Conservation (phyloP, 2,797 vertebrate species). For the Hypotaenidia okinawae region DNA sequence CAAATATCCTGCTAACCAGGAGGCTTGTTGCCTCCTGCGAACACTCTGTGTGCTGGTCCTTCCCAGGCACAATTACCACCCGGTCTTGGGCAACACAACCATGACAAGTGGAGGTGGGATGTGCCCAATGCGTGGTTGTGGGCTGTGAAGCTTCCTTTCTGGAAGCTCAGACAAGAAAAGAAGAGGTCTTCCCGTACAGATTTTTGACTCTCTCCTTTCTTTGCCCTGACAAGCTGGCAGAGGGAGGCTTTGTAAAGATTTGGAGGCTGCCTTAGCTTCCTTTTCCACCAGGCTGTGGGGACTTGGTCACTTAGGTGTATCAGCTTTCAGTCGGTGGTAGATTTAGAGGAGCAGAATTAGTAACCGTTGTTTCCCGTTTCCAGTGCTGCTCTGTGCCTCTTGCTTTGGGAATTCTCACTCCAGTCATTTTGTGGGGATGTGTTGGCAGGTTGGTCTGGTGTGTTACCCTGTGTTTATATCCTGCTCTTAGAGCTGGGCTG, state of each 20-base stretch:
- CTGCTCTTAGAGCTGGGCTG: background rate
- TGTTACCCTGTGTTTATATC: background rate
- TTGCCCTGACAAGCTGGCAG: background rate
- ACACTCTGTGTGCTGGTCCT: accelerated
- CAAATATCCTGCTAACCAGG: background rate
- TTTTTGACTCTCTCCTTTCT: background rate
- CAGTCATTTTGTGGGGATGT: background rate
- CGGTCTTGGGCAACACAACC: too few species aligned
- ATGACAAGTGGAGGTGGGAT: background rate
- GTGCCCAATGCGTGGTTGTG: background rate
- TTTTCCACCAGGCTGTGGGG: background rate
- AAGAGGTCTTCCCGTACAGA: background rate
- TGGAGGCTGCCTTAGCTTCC: background rate
- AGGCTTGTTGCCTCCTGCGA: background rate
- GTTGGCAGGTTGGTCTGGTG: background rate
- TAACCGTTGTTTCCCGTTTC: background rate
- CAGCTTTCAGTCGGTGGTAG: background rate
- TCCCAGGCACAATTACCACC: background rate
- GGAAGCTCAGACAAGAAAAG: too few species aligned
- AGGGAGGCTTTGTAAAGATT: background rate
- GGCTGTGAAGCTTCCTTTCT: background rate
- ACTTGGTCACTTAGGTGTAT: background rate
- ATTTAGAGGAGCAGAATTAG: background rate
- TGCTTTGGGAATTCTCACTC: background rate
- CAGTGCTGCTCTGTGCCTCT: background rate